Evolutionary conservation across 2,888 invertebrate genomes (phyloP), one percentile per base, ranked within the genome.

Genomic region (Tachina grossa): DNA sequence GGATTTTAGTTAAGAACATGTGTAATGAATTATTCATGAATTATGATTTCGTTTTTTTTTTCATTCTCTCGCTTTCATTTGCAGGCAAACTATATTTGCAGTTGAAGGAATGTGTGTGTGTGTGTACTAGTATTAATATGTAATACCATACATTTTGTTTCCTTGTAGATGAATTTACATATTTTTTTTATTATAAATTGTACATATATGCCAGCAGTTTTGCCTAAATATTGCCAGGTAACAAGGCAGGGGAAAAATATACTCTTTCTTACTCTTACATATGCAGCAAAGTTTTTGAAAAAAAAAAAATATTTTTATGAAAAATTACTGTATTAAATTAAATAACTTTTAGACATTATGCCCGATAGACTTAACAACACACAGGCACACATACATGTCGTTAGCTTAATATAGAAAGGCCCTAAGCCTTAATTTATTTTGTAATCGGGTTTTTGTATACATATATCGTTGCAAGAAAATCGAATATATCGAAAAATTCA

Each of bases 11-110:
- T 74, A 63, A 65, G 49, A 57, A 72, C 78, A 65, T 82, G 74
- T 75, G 68, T 59, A 69, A 82, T 85, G 85, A 85, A 85, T 85
- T 75, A 85, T 85, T 85, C 77, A 85, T 78, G 43, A 81, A 57
- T 74, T 75, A 69, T 74, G 77, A 74, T 78, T 77, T 74, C 57
- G 19, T 79, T 75, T 82, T 39, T 31, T 31, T 74, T 16, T 43
- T 14, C 1, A 41, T 69, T 2, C n/a, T 68, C 49, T 59, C 39
- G 4, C 65, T 49, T 51, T 63, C 61, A 31, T 41, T 53, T 65
- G 31, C 22, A 31, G 13, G 19, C 49, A 59, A 49, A 43, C 19
- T 63, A 31, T n/a, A 22, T 22, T 45, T 31, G 31, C 16, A 39
- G 16, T 39, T 49, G 13, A 47, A 39, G 19, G 9, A 19, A 11